phyloP scores from a whole-genome alignment of 2,888 invertebrate species.

The Diogma glabrata region DNA sequence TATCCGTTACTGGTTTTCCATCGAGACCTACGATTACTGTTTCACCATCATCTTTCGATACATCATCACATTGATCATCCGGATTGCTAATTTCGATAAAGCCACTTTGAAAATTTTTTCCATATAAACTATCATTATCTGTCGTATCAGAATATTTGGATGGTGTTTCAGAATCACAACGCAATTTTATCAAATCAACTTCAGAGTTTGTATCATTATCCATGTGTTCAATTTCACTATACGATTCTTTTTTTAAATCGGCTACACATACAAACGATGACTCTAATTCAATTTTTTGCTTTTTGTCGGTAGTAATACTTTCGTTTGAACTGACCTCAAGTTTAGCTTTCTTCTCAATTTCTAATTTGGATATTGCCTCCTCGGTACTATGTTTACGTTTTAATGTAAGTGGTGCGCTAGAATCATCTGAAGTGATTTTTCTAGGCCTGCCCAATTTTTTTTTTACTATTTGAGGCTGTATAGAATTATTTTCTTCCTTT shows the following conservation, averaged over 20 bases:
- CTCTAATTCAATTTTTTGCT: neutral
- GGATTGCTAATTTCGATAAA: too few species aligned
- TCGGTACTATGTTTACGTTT: too few species aligned
- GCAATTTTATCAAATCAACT: constrained; percentile 9
- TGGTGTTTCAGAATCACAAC: constrained; percentile 23
- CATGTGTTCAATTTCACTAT: neutral
- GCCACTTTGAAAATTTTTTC: too few species aligned
- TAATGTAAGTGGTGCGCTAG: too few species aligned
- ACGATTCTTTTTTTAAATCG: neutral
- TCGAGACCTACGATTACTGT: constrained; percentile 6
- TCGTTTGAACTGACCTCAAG: too few species aligned
- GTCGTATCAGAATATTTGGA: constrained; percentile 52
- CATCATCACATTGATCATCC: constrained; percentile 26
- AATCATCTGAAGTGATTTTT: too few species aligned
- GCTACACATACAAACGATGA: neutral
- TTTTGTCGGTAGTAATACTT: too few species aligned
- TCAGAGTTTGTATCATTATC: constrained; percentile 8
- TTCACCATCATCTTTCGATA: constrained; percentile 15
- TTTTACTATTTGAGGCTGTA: too few species aligned
- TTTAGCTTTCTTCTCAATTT: too few species aligned
- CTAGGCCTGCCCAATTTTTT: too few species aligned
- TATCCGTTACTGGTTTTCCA: constrained; percentile 33
- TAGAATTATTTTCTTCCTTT: too few species aligned
- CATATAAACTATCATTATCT: constrained; percentile 41
- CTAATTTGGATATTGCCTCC: too few species aligned